Evolutionary conservation across 2,888 invertebrate genomes (phyloP).

Genomic region (Eumerus sabulonum): DNA sequence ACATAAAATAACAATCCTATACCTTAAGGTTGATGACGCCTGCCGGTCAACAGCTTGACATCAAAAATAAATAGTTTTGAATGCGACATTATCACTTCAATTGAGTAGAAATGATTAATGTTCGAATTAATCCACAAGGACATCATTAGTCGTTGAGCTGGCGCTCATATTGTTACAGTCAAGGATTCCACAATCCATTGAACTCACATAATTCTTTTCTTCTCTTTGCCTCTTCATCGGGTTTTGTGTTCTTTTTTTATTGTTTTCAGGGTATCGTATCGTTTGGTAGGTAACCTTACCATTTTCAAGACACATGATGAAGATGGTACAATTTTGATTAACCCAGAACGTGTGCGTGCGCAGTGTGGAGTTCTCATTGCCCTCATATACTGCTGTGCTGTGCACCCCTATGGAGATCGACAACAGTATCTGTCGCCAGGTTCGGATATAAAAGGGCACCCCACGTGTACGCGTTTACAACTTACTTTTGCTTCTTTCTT

Average conservation of each 20-base stretch:
- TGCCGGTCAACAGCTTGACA: conserved; percentile 11
- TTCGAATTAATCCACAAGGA: conserved; percentile 46
- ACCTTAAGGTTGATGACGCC: too few relatives aligned
- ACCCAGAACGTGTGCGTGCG: conserved; percentile 57
- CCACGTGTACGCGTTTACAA: conserved; percentile 69
- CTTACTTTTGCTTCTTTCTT: conserved; percentile 51
- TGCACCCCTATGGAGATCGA: conserved; percentile 70
- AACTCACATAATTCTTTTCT: conserved; percentile 27
- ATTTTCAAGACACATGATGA: conserved; percentile 34
- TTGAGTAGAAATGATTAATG: conserved; percentile 60
- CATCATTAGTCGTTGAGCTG: conserved; percentile 41
- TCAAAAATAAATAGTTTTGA: conserved; percentile 59
- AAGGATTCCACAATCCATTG: conserved; percentile 43
- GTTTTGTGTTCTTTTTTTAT: not conserved
- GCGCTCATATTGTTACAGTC: conserved; percentile 11
- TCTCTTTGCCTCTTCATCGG: conserved; percentile 10
- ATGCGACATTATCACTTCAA: conserved; percentile 47
- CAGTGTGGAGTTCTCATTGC: conserved; percentile 15
- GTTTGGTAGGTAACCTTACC: too few relatives aligned
- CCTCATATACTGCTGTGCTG: conserved; percentile 44
- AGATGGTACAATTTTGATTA: conserved; percentile 68
- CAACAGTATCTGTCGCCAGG: conserved; percentile 73
- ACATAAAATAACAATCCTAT: too few relatives aligned
- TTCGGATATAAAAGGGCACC: conserved; percentile 70
- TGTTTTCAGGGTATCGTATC: conserved; percentile 26